A percentile compares a stretch with the other conserved stretches of the same genome.
These are phyloP conservation scores for Pogonomyrmex californicus DNA, from an alignment of 1,140 invertebrate species.

Conservation along the genomic window DNA sequence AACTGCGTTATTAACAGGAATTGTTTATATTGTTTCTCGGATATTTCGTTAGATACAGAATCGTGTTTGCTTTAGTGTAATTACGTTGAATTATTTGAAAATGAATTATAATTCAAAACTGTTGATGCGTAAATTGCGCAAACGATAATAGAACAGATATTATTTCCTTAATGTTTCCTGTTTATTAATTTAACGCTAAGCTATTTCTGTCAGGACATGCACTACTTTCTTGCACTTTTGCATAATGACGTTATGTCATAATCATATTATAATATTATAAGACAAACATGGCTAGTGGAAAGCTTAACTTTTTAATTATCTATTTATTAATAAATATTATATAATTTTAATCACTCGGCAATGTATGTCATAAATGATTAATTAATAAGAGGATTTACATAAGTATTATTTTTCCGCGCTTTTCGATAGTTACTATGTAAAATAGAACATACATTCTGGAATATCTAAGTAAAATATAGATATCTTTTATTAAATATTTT, in stretches of 20 bases:
- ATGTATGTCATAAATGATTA: background rate
- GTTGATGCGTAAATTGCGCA: background rate
- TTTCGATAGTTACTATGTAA: background rate
- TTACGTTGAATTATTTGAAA: background rate
- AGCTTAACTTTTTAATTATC: background rate
- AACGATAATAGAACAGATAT: background rate
- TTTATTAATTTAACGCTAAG: conserved; percentile 8
- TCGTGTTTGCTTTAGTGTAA: background rate
- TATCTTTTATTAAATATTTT: no score
- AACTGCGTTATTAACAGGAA: background rate
- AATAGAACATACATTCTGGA: no score
- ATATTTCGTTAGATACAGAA: background rate
- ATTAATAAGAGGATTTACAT: background rate
- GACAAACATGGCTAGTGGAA: background rate
- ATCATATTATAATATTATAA: conserved; percentile 6
- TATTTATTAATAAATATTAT: background rate
- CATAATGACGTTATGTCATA: conserved; percentile 14
- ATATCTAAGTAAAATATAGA: background rate
- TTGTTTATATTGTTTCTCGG: background rate
- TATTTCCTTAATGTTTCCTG: background rate
- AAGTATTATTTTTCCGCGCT: background rate
- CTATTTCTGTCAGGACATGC: background rate
- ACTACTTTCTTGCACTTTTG: background rate
- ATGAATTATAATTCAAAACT: background rate
- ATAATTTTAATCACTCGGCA: background rate